A percentile compares a stretch with the other conserved stretches of the same genome.
Conservation (phyloP, 1,140 invertebrate genomes). For the Eubasilissa regina region DNA sequence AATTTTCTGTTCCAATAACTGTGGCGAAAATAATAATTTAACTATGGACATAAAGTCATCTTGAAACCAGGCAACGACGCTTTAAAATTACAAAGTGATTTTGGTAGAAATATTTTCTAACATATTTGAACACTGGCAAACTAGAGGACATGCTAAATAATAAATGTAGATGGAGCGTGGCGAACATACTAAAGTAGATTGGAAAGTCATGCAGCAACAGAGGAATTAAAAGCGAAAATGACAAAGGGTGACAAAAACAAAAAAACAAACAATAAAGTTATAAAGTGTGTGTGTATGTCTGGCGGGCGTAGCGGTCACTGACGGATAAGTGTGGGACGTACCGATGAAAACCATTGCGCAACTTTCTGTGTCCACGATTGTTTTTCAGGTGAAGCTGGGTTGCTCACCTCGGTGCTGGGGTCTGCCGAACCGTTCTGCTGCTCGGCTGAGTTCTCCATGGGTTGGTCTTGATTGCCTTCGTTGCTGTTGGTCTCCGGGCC, state of each 20-base stretch:
- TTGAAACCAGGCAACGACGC: too few relatives aligned
- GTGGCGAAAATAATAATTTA: too few relatives aligned
- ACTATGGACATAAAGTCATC: too few relatives aligned
- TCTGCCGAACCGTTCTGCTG: slow-evolving; percentile 68
- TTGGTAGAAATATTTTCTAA: too few relatives aligned
- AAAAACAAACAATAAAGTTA: slow-evolving; percentile 29
- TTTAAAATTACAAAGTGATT: too few relatives aligned
- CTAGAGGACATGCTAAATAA: too few relatives aligned
- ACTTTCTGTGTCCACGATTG: slow-evolving; percentile 79
- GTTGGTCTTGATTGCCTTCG: slow-evolving; percentile 62
- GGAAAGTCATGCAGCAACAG: slow-evolving; percentile 19
- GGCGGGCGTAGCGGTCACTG: slow-evolving; percentile 55
- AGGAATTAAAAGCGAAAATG: slow-evolving; percentile 15
- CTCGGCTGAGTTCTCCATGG: slow-evolving; percentile 66
- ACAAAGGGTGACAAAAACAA: slow-evolving; percentile 23
- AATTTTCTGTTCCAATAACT: too few relatives aligned
- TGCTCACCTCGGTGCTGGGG: slow-evolving; percentile 69
- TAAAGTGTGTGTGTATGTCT: slow-evolving; percentile 44
- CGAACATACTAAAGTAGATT: too few relatives aligned
- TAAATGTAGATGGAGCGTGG: too few relatives aligned
- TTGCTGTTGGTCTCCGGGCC: slow-evolving; percentile 68
- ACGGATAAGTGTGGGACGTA: slow-evolving; percentile 66
- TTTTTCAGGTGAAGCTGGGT: slow-evolving; percentile 71
- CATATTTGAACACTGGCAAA: too few relatives aligned
- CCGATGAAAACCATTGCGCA: slow-evolving; percentile 78